phyloP scores from a whole-genome alignment of 53 echinoderm and acorn worm species.

The Holothuria scabra region DNA sequence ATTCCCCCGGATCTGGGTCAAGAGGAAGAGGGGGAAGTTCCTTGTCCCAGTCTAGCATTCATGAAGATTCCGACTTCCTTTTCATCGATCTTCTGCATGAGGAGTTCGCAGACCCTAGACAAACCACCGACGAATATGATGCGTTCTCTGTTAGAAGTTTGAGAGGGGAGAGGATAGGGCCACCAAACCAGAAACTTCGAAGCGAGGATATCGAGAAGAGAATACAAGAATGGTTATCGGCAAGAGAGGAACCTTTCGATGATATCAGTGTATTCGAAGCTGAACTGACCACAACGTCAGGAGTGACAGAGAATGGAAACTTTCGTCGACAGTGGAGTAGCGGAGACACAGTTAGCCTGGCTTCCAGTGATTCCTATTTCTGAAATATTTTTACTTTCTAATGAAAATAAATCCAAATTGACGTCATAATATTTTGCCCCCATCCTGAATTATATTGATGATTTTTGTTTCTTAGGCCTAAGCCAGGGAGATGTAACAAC shows the following conservation, averaged over 20 bases:
- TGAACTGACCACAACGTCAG: background rate
- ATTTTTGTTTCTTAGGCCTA: too few species aligned
- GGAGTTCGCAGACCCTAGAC: conserved; percentile 71
- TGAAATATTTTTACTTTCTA: background rate
- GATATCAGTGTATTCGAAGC: conserved; percentile 19
- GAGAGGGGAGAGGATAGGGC: conserved; percentile 47
- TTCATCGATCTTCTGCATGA: conserved; percentile 95
- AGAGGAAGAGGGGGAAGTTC: background rate
- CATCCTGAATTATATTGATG: too few species aligned
- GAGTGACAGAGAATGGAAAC: background rate
- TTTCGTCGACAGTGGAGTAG: conserved; percentile 9
- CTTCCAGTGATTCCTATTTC: conserved; percentile 38
- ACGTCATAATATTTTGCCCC: too few species aligned
- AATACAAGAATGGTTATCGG: conserved; percentile 88
- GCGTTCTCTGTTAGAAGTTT: conserved; percentile 29
- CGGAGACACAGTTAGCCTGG: background rate
- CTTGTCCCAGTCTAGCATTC: background rate
- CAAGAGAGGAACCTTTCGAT: conserved; percentile 48
- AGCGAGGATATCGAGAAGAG: conserved; percentile 92
- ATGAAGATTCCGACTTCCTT: conserved; percentile 76
- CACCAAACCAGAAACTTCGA: conserved; percentile 79
- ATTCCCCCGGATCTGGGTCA: background rate
- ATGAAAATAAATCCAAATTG: too few species aligned
- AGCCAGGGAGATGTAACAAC: too few species aligned
- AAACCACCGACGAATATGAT: background rate